These are phyloP conservation scores for Trachelus troglodyta DNA, from an alignment of 2,888 invertebrate species.

Conservation along the genomic window DNA sequence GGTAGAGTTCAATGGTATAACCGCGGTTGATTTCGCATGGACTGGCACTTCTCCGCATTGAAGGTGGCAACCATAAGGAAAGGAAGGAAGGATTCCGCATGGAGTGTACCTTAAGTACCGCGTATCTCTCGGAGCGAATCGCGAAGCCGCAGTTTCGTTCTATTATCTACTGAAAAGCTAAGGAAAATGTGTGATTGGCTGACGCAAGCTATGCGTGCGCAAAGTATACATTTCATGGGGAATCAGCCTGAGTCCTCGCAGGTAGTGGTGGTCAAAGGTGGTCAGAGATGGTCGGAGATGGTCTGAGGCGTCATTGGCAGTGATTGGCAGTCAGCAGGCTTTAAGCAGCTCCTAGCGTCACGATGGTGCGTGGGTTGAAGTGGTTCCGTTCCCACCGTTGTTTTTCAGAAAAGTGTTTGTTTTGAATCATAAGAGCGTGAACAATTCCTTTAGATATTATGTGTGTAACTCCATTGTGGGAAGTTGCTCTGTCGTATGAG, in stretches of 20 bases:
- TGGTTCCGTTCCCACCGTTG: conserved; percentile 16
- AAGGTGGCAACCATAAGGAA: too few relatives aligned
- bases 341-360: conserved; percentile 36
- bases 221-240: too few relatives aligned
- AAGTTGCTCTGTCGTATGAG: conserved; percentile 25
- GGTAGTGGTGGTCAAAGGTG: neutral
- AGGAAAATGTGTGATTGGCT: too few relatives aligned
- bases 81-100: too few relatives aligned
- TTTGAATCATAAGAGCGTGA: conserved; percentile 45
- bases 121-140: too few relatives aligned
- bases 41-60: too few relatives aligned
- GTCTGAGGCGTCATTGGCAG: neutral
- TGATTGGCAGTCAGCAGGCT: neutral
- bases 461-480: conserved; percentile 29
- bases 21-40: too few relatives aligned
- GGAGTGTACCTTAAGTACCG: too few relatives aligned
- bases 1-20: too few relatives aligned
- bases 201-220: too few relatives aligned
- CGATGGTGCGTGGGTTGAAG: conserved; percentile 41
- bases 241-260: neutral
- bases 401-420: conserved; percentile 46
- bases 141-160: too few relatives aligned
- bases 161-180: too few relatives aligned
- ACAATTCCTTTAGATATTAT: conserved; percentile 34
- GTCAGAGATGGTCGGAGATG: neutral